These are phyloP conservation scores for Dasypolia templi DNA, from an alignment of 2,888 invertebrate genomes.

Conservation along the genomic window DNA sequence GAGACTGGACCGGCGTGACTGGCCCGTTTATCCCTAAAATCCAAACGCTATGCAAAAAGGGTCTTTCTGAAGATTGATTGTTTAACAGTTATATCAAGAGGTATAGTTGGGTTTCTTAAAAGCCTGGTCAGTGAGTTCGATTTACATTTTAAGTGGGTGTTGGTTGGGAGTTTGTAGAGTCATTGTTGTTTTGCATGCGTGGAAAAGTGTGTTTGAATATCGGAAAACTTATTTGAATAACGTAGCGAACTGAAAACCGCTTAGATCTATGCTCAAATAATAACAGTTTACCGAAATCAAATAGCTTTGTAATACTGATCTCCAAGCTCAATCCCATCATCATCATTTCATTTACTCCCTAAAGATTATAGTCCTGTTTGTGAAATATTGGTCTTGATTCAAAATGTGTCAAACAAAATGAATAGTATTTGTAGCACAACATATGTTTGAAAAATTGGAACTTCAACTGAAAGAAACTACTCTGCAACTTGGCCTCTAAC, in stretches of 20 bases:
- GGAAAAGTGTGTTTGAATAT: constrained; percentile 10
- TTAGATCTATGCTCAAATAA: neutral
- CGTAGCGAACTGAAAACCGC: no score
- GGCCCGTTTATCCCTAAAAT: constrained; percentile 81
- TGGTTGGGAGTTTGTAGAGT: constrained; percentile 41
- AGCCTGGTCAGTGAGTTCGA: constrained; percentile 73
- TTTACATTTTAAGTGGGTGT: constrained; percentile 64
- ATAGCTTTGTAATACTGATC: neutral
- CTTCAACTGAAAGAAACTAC: constrained; percentile 49
- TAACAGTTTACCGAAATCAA: neutral
- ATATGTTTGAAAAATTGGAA: constrained; percentile 53
- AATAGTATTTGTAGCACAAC: constrained; percentile 36
- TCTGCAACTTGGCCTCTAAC: constrained; percentile 54
- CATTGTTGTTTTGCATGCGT: constrained; percentile 60
- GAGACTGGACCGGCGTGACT: constrained; percentile 87
- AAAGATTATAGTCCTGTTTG: constrained; percentile 17
- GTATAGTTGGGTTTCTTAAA: constrained; percentile 71
- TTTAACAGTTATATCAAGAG: constrained; percentile 78
- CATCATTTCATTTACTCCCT: neutral
- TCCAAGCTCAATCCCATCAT: neutral
- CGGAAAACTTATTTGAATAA: neutral
- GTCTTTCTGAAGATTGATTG: constrained; percentile 88
- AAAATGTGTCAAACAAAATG: constrained; percentile 34
- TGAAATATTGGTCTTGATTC: constrained; percentile 15
- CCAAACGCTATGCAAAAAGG: constrained; percentile 82